Base-by-base conservation (phyloP, 2,888 invertebrate genomes). In the Penaeus monodon region DNA sequence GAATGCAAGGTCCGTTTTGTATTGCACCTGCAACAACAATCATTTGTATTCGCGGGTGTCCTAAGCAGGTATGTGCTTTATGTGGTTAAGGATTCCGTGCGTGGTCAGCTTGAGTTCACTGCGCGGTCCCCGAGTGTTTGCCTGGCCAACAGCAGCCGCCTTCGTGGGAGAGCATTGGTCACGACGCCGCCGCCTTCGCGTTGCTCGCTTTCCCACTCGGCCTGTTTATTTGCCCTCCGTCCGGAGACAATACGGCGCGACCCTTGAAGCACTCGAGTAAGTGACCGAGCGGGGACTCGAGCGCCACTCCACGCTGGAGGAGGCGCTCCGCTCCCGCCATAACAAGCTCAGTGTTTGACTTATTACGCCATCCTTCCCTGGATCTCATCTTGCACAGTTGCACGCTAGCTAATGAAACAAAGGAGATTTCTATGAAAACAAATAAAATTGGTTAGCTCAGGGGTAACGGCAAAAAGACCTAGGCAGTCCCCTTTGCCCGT, bases 141-240 rank as follows among this genome's bases (percentile, higher is more conserved):
- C 74, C 73, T 24, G 64, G 82, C 74, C 74, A 74, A 82, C 82
- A 82, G 73, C 65, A 1, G 8, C 57, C 74, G 82, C 74, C 64
- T 38, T 74, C 63, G 73, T 33, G 74, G 73, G 82, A 81, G 81
- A 82, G 82, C 82, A 14, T 27, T 64, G 82, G 74, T 82, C 82
- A 82, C 82, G 82, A 82, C 74, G 74, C 74, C 74, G 74, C 73
- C 82, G 64, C 64, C 44, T 63, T 73, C 82, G 38, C 74, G 74
- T 63, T 82, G 74, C 73, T 64, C 74, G 73, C 82, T 64, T 82
- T 82, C 73, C 73, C 73, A 73, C 82, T 82, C 82, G 74, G 38
- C 74, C 29, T 74, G 82, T 82, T 82, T 63, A 82, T 82, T 82
- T 82, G 82, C 27, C 74, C 63, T 82, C 74, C 63, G 49, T 63